These are phyloP conservation scores for Chloromyia formosa DNA, from an alignment of 2,888 invertebrate species.

Conservation along the genomic window DNA sequence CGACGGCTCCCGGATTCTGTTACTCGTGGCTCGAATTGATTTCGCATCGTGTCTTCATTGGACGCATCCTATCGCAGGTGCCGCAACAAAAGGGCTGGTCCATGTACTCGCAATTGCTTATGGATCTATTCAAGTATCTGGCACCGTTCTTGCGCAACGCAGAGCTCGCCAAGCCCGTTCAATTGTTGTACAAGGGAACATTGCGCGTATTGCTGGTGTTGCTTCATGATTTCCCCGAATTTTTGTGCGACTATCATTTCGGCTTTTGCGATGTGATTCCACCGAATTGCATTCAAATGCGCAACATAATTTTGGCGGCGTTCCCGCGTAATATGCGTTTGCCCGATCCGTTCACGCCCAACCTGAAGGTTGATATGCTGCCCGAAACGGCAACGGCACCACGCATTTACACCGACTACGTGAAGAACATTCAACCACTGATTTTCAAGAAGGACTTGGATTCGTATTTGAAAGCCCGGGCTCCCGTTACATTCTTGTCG, in stretches of 20 bases:
- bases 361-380: slow-evolving; percentile 90
- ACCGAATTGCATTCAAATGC: slow-evolving; percentile 98
- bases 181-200: slow-evolving; percentile 94
- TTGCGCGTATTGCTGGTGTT: slow-evolving; percentile 92
- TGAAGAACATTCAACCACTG: slow-evolving; percentile 84
- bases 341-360: slow-evolving; percentile 98
- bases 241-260: slow-evolving; percentile 98
- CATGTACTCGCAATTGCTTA: slow-evolving; percentile 94
- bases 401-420: slow-evolving; percentile 87
- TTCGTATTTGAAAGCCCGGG: slow-evolving; percentile 91
- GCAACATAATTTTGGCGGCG: slow-evolving; percentile 96
- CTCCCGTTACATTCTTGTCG: slow-evolving; percentile 94
- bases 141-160: slow-evolving; percentile 97
- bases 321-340: slow-evolving; percentile 98
- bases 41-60: slow-evolving; percentile 95
- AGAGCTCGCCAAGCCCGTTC: slow-evolving; percentile 92
- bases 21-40: slow-evolving; percentile 99
- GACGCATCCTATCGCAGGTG: slow-evolving; percentile 88
- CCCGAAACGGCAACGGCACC: slow-evolving; percentile 90
- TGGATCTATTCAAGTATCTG: slow-evolving; percentile 95
- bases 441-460: slow-evolving; percentile 96
- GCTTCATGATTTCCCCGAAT: slow-evolving; percentile 98
- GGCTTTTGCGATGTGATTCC: slow-evolving; percentile 99
- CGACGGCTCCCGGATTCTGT: slow-evolving; percentile 94
- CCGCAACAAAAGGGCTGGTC: slow-evolving; percentile 97